Base-by-base conservation (phyloP, 2,888 invertebrate species). In the Melinopterus prodromus region DNA sequence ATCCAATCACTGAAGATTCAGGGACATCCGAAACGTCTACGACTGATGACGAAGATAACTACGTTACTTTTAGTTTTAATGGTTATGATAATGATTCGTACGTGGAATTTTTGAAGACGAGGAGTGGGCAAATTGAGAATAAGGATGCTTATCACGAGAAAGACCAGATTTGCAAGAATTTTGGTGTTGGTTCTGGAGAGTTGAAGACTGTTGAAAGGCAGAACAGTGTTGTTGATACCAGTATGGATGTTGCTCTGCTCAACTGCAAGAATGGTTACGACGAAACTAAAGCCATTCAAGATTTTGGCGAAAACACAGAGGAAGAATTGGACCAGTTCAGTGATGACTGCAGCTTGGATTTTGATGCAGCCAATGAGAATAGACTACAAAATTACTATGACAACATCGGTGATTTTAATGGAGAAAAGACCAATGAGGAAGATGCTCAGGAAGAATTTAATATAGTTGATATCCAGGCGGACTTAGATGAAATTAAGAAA, bases 331-430 rank as follows among this genome's bases (percentile, higher is more conserved):
- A 74, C n/a, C 74, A 74, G 37, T 74, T 74, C 12, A 35, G 35
- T n/a, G 74, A 74, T n/a, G 74, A 74, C 9, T 35, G 37, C 9
- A 36, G 36, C 6, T 74, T 74, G 26, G 74, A 74, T 5, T 74
- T 74, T 6, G 74, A 74, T 36, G 37, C 35, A 3, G 35, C 35
- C 3, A 35, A 37, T 2, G 35, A 74, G 16, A 74, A 74, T 36
- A 74, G 4, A 35, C 35, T 74, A 0, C 74, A 74, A 14, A 37
- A 35, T n/a, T 74, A 74, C 37, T 74, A 74, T 35, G 74, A 74
- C 7, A 74, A 74, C 37, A 74, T 74, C 37, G 74, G 74, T 5
- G 74, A 36, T 7, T 74, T 74, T 74, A 74, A 74, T 35, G 74
- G 74, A 9, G 74, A 74, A 14, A 35, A 71, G 2, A 15, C n/a